A percentile compares a stretch with the other conserved stretches of the same genome.
Conservation (phyloP, 2,888 invertebrate genomes). For the Eupithecia vulgata region DNA sequence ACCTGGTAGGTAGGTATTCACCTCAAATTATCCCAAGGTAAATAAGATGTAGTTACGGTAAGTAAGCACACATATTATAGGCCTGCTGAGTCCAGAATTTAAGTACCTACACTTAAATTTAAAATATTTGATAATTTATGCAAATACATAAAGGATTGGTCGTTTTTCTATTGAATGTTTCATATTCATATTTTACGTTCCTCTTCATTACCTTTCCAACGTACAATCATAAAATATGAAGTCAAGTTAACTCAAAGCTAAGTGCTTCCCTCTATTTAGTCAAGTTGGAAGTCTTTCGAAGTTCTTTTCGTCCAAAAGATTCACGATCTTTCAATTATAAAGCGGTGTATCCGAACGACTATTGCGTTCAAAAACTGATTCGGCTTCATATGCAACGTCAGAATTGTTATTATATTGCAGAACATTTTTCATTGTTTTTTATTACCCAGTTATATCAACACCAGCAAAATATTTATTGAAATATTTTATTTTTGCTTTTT, state of each 20-base stretch:
- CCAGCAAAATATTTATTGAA: neutral
- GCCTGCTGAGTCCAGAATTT: too few species aligned
- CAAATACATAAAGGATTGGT: neutral
- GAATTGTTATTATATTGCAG: neutral
- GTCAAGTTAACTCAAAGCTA: neutral
- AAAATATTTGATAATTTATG: too few species aligned
- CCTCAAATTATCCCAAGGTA: too few species aligned
- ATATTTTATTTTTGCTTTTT: neutral
- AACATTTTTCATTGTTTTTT: neutral
- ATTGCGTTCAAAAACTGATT: slow-evolving; percentile 17
- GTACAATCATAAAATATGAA: too few species aligned
- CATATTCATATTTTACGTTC: neutral
- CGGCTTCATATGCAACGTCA: neutral
- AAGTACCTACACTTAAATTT: too few species aligned
- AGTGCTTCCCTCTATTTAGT: neutral
- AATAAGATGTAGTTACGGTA: too few species aligned
- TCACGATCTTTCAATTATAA: neutral
- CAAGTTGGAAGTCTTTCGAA: neutral
- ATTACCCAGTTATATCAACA: neutral
- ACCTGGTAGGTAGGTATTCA: too few species aligned
- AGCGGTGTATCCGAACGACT: slow-evolving; percentile 15
- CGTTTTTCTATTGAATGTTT: neutral
- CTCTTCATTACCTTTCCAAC: neutral
- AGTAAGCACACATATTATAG: too few species aligned
- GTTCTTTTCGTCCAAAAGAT: neutral